A percentile compares a stretch with the other conserved stretches of the same genome.
phyloP scores from a whole-genome alignment of 92 coral and sea anemone species.

The Siderastrea radians region DNA sequence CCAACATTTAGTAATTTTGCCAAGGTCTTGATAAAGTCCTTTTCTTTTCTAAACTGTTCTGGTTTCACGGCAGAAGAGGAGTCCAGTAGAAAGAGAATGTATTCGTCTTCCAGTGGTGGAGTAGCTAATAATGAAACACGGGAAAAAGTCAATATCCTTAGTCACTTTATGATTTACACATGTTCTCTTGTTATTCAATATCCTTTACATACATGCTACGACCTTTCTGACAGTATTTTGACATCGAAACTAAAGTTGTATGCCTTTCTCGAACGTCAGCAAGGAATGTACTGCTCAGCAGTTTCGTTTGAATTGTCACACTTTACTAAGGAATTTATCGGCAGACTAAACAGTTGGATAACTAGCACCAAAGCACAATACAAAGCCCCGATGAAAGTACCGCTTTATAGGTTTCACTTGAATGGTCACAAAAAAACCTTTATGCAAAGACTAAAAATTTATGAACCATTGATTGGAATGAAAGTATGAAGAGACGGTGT shows the following conservation, averaged over 20 bases:
- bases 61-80: conserved; percentile 74
- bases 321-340: not conserved
- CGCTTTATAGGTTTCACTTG: no score
- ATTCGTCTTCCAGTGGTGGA: conserved; percentile 37
- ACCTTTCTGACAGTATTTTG: no score
- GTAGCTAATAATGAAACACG: not conserved
- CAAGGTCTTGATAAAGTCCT: conserved; percentile 78
- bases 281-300: no score
- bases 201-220: no score
- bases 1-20: conserved; percentile 64
- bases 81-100: conserved; percentile 84
- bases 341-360: no score
- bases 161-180: not conserved
- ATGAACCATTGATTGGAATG: not conserved
- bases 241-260: no score
- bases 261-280: no score
- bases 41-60: conserved; percentile 67
- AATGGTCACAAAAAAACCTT: no score
- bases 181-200: no score
- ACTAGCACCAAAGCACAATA: no score
- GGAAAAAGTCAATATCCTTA: not conserved
- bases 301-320: not conserved
- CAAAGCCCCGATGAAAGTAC: no score
- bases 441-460: no score
- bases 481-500: not conserved